Evolutionary conservation across 2,797 vertebrate genomes (phyloP).

Genomic region (Coreius guichenoti): DNA sequence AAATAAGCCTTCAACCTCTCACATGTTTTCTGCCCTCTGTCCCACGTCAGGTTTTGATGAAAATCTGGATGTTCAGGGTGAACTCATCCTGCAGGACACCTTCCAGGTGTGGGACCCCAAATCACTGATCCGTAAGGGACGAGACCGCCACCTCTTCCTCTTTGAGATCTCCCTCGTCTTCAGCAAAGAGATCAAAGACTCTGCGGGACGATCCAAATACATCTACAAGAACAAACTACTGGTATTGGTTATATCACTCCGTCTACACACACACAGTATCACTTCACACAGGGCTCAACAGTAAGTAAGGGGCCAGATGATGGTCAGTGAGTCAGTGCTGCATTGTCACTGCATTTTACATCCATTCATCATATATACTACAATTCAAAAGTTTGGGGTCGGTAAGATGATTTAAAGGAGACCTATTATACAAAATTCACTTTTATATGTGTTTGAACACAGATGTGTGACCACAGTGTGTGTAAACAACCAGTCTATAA

Average conservation of each 20-base stretch:
- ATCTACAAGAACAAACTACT: slow-evolving; percentile 98
- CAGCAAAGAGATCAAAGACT: slow-evolving; percentile 98
- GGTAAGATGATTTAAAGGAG: too few species aligned
- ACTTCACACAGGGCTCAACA: not conserved
- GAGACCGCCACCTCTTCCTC: slow-evolving; percentile 96
- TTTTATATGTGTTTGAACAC: too few species aligned
- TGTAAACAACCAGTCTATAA: too few species aligned
- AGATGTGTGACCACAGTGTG: too few species aligned
- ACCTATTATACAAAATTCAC: too few species aligned
- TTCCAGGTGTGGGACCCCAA: slow-evolving; percentile 99
- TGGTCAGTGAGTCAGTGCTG: not conserved
- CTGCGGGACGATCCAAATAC: slow-evolving; percentile 96
- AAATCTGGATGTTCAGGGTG: slow-evolving; percentile 95
- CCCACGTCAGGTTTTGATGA: slow-evolving; percentile 90
- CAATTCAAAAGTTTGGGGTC: not conserved
- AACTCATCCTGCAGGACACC: slow-evolving; percentile 96
- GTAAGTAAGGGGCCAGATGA: not conserved
- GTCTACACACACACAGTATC: not conserved
- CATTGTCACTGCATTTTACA: not conserved
- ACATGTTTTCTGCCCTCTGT: not conserved
- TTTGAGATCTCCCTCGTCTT: slow-evolving; percentile 98
- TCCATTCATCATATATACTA: not conserved
- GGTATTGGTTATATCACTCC: slow-evolving; percentile 75
- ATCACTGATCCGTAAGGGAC: slow-evolving; percentile 95
- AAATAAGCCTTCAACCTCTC: not conserved